Evolutionary conservation across 2,888 invertebrate genomes (phyloP).

Genomic region (Parnassius smintheus): DNA sequence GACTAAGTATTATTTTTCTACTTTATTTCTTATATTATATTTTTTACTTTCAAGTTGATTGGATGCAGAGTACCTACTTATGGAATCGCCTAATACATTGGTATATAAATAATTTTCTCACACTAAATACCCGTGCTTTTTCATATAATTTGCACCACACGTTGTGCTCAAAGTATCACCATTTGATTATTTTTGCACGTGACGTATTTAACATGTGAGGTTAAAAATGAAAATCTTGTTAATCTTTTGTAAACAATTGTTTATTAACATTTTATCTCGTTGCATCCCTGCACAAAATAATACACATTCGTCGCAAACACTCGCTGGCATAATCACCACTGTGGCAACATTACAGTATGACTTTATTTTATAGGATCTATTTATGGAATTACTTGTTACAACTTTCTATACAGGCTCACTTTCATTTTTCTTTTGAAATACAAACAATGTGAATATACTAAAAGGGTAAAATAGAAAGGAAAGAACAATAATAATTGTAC

Average conservation of each 20-base stretch:
- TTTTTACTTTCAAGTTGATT: too few species aligned
- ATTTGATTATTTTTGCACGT: too few species aligned
- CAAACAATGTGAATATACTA: constrained; percentile 71
- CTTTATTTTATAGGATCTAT: constrained; percentile 69
- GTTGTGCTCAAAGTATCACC: too few species aligned
- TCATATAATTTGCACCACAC: too few species aligned
- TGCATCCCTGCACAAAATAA: constrained; percentile 70
- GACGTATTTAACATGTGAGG: constrained; percentile 23
- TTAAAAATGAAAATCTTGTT: constrained; percentile 56
- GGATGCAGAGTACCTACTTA: too few species aligned
- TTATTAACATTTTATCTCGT: constrained; percentile 81
- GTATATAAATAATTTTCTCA: too few species aligned
- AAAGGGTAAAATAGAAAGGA: constrained; percentile 49
- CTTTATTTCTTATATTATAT: too few species aligned
- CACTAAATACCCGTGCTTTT: too few species aligned
- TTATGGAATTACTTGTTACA: constrained; percentile 70
- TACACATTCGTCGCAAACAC: constrained; percentile 70
- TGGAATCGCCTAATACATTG: too few species aligned
- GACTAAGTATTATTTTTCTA: too few species aligned
- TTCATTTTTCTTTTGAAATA: constrained; percentile 79
- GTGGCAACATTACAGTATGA: constrained; percentile 65
- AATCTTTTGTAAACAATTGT: constrained; percentile 82
- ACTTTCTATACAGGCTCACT: constrained; percentile 55
- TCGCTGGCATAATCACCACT: constrained; percentile 66
- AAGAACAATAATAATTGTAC: constrained; percentile 49